Base-by-base conservation (phyloP, 2,888 invertebrate species). In the Syrista parreyssii region DNA sequence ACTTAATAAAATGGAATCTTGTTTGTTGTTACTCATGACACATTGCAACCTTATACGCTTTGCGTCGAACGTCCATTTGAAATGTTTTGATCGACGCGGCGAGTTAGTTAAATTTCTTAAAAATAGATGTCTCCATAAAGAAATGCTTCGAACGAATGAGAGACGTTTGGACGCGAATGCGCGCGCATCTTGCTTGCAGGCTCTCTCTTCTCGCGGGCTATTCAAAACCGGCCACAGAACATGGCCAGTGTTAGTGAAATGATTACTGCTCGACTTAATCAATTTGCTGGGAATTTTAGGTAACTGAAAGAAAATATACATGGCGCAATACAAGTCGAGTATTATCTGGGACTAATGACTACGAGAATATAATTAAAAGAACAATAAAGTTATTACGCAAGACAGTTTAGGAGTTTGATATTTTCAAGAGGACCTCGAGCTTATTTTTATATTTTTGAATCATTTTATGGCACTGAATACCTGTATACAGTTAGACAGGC, bases 1-100 rank as follows among this genome's bases (percentile, higher is more conserved):
- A 88, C 87, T 88, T 88, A 88, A 89, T 89, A 89, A 89, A 88
- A 87, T 85, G 83, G 82, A 88, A 88, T 89, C 86, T 89, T 88
- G 88, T 89, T 88, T 89, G 88, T 89, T 89, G 89, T 89, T 89
- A 89, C 87, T 88, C 87, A 78, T 86, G 85, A 84, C 86, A 84
- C 84, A 82, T 55, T 55, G 55, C 0, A 55, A 55, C 55, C 55
- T 69, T 68, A 74, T 68, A 68, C 68, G 71, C 23, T 55, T 55
- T 55, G 55, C 23, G 55, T 55, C 55, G 23, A 23, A 23, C 23
- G 55, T 55, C 23, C 71, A 71, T 71, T 71, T 30, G 23, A 32
- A 71, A 71, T 71, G 23, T 71, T 71, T 71, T 30, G 23, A 30
- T n/a, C 15, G 30, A 32, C 31, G 23, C 40, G 4, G 40, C 1